Evolutionary conservation across 1,140 invertebrate species (phyloP).

Genomic region (Heliconius nattereri): DNA sequence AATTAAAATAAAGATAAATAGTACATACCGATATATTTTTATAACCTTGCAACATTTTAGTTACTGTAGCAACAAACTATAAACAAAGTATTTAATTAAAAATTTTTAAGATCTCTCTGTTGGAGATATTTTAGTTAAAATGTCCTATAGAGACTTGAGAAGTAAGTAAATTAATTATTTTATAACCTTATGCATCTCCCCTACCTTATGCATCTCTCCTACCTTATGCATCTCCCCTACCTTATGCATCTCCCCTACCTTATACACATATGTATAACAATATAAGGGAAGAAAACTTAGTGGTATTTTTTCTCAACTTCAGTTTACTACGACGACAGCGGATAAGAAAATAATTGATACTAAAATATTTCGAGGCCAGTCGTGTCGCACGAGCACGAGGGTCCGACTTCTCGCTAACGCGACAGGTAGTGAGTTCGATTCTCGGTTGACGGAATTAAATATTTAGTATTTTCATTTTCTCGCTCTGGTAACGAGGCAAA

Average conservation of each 20-base stretch:
- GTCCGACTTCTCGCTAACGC: too few relatives aligned
- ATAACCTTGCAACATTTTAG: neutral
- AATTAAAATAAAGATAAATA: neutral
- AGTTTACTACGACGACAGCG: too few relatives aligned
- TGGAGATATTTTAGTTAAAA: constrained; percentile 41
- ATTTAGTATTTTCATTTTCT: too few relatives aligned
- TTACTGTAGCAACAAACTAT: constrained; percentile 20
- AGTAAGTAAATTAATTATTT: constrained; percentile 67
- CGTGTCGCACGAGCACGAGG: too few relatives aligned
- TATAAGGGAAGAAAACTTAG: neutral
- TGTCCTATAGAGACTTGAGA: constrained; percentile 82
- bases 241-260: too few relatives aligned
- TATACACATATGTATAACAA: too few relatives aligned
- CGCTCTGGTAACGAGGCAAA: too few relatives aligned
- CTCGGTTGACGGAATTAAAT: too few relatives aligned
- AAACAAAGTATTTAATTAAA: constrained; percentile 3
- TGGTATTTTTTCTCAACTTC: neutral
- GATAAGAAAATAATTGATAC: too few relatives aligned
- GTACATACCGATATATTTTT: neutral
- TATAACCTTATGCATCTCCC: neutral
- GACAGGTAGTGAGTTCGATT: too few relatives aligned
- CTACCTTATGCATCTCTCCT: rapidly evolving
- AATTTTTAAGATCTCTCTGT: neutral
- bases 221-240: rapidly evolving
- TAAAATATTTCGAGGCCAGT: too few relatives aligned